Conservation (phyloP, 2,797 vertebrate species). For the Poecilia velifera region DNA sequence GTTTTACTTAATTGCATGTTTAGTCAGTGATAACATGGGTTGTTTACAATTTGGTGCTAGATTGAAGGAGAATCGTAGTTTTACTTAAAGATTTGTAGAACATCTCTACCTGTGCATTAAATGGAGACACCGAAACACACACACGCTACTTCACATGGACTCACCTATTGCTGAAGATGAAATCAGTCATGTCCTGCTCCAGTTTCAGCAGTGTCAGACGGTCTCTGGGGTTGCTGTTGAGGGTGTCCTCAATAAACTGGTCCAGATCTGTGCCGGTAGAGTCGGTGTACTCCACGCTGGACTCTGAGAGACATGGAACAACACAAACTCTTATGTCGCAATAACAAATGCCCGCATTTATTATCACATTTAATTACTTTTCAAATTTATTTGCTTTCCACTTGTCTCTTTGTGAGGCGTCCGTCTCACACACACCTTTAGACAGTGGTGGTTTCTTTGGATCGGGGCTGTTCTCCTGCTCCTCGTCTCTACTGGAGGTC, state of each 20-base stretch:
- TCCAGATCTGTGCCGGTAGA: slow-evolving; percentile 95
- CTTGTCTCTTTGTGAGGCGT: slow-evolving; percentile 53
- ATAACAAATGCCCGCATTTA: slow-evolving; percentile 42
- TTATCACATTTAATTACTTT: slow-evolving; percentile 51
- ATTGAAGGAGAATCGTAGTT: background rate
- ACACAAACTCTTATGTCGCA: slow-evolving; percentile 31
- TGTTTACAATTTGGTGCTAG: background rate
- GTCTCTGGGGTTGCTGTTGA: slow-evolving; percentile 96
- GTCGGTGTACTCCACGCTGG: slow-evolving; percentile 93
- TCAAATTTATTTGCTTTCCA: slow-evolving; percentile 43
- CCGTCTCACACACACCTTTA: slow-evolving; percentile 84
- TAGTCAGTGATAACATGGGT: background rate
- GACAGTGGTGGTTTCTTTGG: slow-evolving; percentile 85
- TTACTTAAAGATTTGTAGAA: background rate
- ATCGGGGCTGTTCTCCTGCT: slow-evolving; percentile 86
- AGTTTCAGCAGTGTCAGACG: slow-evolving; percentile 95
- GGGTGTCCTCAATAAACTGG: slow-evolving; percentile 90
- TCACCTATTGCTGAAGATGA: slow-evolving; percentile 93
- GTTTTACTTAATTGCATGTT: background rate
- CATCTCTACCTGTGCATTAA: background rate
- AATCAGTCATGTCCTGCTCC: slow-evolving; percentile 96
- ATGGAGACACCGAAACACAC: slow-evolving; percentile 15
- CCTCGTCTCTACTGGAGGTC: slow-evolving; percentile 85
- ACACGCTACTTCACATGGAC: slow-evolving; percentile 53
- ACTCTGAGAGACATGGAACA: slow-evolving; percentile 78